Evolutionary conservation across 2,797 vertebrate species (phyloP).

Genomic region (Paedocypris micromegethes): DNA sequence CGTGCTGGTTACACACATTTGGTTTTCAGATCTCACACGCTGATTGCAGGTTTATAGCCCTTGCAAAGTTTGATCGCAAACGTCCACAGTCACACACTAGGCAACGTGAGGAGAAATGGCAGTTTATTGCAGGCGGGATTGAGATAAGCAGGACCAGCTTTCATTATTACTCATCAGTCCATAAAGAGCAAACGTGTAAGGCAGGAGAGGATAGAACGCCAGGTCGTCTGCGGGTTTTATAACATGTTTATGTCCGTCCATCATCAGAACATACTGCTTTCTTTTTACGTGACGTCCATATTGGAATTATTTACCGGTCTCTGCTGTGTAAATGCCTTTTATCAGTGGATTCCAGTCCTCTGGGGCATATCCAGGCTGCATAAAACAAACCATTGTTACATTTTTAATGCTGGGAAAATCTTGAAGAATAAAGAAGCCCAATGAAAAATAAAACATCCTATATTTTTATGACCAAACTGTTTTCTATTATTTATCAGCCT

Average conservation of each 20-base stretch:
- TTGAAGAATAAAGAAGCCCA: too few species aligned
- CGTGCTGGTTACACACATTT: too few species aligned
- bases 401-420: too few species aligned
- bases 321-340: too few species aligned
- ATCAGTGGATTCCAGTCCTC: too few species aligned
- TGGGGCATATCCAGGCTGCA: too few species aligned
- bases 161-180: conserved; percentile 53
- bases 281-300: not conserved
- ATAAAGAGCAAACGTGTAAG: conserved; percentile 50
- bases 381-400: too few species aligned
- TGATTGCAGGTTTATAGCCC: conserved; percentile 35
- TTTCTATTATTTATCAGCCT: too few species aligned
- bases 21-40: conserved; percentile 10
- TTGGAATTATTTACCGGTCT: too few species aligned
- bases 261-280: conserved; percentile 19
- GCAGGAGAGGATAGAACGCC: conserved; percentile 56
- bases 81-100: conserved; percentile 19
- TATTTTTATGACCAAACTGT: too few species aligned
- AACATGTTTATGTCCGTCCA: conserved; percentile 47
- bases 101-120: conserved; percentile 44
- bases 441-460: too few species aligned
- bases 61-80: conserved; percentile 13
- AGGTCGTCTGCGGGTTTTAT: conserved; percentile 47
- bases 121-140: conserved; percentile 39
- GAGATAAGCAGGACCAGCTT: conserved; percentile 45